Percentiles rank a stretch among this genome's conserved stretches.
These are phyloP conservation scores for Geodia barretti DNA, from an alignment of 37 sponge, comb jelly and placozoan genomes.

Conservation along the genomic window DNA sequence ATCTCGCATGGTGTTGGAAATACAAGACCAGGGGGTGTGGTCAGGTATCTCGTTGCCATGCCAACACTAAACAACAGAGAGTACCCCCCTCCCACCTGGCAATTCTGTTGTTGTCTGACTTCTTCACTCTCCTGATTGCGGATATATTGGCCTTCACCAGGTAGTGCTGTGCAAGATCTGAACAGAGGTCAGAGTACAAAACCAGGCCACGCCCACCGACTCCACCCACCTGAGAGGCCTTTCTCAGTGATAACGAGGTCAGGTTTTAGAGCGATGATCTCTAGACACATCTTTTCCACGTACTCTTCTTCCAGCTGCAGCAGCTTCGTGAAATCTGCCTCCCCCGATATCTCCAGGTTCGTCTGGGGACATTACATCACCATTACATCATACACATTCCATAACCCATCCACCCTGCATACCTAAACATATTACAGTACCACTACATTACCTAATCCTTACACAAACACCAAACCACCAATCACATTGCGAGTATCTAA, in stretches of 20 bases:
- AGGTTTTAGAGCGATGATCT: conserved; percentile 93
- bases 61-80: background rate
- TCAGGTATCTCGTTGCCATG: background rate
- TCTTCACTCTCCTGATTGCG: conserved; percentile 85
- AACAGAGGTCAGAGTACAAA: background rate
- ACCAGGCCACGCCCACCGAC: background rate
- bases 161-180: conserved; percentile 96
- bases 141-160: conserved; percentile 91
- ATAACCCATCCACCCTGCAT: background rate
- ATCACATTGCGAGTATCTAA: too few relatives aligned
- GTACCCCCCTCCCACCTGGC: too few relatives aligned
- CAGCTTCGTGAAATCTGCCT: conserved; percentile 79
- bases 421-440: conserved; percentile 36
- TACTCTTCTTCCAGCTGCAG: conserved; percentile 93
- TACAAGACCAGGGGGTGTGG: background rate
- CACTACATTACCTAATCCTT: too few relatives aligned
- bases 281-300: conserved; percentile 87
- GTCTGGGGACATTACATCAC: conserved; percentile 59
- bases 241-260: conserved; percentile 97
- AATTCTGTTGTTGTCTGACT: conserved; percentile 96
- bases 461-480: too few relatives aligned
- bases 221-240: conserved; percentile 74
- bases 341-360: conserved; percentile 74
- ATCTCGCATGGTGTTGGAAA: background rate
- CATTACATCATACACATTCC: conserved; percentile 12